Conservation (phyloP, 1,140 invertebrate species). For the Pseudomyrmex gracilis region DNA sequence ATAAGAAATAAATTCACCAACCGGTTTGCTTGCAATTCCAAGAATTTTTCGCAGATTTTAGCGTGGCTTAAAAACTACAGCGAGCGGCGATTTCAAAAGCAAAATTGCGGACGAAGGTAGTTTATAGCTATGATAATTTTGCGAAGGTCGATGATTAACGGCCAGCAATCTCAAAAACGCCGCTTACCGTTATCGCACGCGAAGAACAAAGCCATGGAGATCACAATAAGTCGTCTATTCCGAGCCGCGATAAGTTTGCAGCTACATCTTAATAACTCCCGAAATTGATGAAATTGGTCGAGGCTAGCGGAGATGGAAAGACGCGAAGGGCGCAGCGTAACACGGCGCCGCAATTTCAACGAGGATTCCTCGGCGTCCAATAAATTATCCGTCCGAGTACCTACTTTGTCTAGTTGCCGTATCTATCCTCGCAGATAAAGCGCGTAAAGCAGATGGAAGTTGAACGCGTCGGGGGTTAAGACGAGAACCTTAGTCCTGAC, state of each 20-base stretch:
- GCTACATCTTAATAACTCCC: slow-evolving; percentile 53
- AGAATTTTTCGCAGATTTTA: slow-evolving; percentile 9
- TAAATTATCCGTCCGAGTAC: slow-evolving; percentile 67
- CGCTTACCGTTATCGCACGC: not conserved
- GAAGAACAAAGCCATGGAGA: slow-evolving; percentile 1
- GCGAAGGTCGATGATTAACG: slow-evolving; percentile 42
- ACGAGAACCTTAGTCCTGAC: slow-evolving; percentile 3
- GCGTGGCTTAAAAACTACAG: not conserved
- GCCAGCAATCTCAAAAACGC: slow-evolving; percentile 20
- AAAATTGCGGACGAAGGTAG: slow-evolving; percentile 11
- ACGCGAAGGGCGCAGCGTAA: slow-evolving; percentile 47
- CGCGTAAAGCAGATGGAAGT: slow-evolving; percentile 11
- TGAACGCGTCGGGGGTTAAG: slow-evolving; percentile 23
- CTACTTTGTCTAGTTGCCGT: slow-evolving; percentile 47
- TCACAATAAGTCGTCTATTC: slow-evolving; percentile 64
- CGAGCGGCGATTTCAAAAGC: not conserved
- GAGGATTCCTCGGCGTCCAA: slow-evolving; percentile 62
- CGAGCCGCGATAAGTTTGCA: slow-evolving; percentile 59
- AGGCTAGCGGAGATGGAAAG: not conserved
- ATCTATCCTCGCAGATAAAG: slow-evolving; percentile 46
- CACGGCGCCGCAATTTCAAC: slow-evolving; percentile 60
- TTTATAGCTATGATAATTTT: slow-evolving; percentile 43
- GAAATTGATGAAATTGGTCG: slow-evolving; percentile 69
- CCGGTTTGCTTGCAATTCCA: not conserved
- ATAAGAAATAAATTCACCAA: slow-evolving; percentile 41